Evolutionary conservation across 2,113 vertebrate genomes (phyloP).

Genomic region (Tragelaphus buxtoni): DNA sequence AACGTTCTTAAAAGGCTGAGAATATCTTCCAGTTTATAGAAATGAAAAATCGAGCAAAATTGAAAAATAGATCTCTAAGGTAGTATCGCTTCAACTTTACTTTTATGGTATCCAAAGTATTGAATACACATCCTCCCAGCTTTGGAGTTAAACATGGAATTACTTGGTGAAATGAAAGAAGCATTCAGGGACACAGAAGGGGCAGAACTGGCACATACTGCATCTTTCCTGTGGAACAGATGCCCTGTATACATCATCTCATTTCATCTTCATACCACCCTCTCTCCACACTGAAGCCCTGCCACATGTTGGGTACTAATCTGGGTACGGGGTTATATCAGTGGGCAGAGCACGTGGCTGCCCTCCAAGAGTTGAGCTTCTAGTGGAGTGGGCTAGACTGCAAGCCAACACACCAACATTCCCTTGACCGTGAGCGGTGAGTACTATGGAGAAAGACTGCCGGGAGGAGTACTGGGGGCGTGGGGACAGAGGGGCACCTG

Average conservation of each 20-base stretch:
- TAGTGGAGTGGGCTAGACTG: not conserved
- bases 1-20: not conserved
- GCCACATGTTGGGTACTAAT: not conserved
- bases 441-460: not conserved
- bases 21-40: not conserved
- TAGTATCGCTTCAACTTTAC: not conserved
- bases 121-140: not conserved
- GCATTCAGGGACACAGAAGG: not conserved
- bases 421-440: rapidly evolving
- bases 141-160: not conserved
- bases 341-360: not conserved
- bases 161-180: not conserved
- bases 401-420: not conserved
- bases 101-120: not conserved
- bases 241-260: rapidly evolving
- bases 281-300: not conserved
- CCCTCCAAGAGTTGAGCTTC: not conserved
- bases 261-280: not conserved
- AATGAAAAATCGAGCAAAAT: not conserved
- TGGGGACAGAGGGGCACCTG: too few species aligned
- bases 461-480: not conserved
- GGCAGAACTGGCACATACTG: rapidly evolving
- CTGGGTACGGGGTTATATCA: not conserved
- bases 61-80: not conserved
- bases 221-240: not conserved